phyloP scores from a whole-genome alignment of 2,113 vertebrate species.

The Equus przewalskii region DNA sequence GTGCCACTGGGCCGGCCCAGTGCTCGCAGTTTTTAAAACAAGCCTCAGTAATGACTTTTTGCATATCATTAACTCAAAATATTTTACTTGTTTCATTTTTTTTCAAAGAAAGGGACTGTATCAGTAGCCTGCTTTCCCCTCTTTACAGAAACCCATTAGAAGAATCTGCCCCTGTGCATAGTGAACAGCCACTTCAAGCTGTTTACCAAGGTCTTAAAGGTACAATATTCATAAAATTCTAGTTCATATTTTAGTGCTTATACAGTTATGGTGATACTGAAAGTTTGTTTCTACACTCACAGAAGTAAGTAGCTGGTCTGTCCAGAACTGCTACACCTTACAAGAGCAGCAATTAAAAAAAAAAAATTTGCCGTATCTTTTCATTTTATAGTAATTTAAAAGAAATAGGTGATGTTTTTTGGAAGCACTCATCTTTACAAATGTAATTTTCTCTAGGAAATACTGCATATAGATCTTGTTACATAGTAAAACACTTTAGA shows the following conservation, averaged over 20 bases:
- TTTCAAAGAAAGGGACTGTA: neutral
- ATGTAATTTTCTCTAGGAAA: constrained; percentile 36
- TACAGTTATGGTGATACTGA: neutral
- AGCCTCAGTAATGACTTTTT: neutral
- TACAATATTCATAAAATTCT: neutral
- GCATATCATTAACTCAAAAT: neutral
- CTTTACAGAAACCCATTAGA: neutral
- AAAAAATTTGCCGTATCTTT: neutral
- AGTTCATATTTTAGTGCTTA: constrained; percentile 2
- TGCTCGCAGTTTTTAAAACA: neutral
- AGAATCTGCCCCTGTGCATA: neutral
- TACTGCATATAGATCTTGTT: constrained; percentile 67
- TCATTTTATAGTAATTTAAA: constrained; percentile 49
- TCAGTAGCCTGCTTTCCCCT: neutral
- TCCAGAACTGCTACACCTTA: neutral
- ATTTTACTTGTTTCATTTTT: neutral
- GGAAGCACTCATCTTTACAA: constrained; percentile 35
- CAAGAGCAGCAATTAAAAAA: neutral
- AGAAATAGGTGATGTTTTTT: neutral
- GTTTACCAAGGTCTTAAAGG: neutral
- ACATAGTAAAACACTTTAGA: constrained; percentile 75
- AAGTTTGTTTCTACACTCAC: neutral
- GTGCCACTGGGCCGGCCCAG: no score
- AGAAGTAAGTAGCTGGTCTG: neutral
- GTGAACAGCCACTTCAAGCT: neutral